Conservation (phyloP, 2,113 vertebrate genomes). For the Pseudorhombus dupliciocellatus region DNA sequence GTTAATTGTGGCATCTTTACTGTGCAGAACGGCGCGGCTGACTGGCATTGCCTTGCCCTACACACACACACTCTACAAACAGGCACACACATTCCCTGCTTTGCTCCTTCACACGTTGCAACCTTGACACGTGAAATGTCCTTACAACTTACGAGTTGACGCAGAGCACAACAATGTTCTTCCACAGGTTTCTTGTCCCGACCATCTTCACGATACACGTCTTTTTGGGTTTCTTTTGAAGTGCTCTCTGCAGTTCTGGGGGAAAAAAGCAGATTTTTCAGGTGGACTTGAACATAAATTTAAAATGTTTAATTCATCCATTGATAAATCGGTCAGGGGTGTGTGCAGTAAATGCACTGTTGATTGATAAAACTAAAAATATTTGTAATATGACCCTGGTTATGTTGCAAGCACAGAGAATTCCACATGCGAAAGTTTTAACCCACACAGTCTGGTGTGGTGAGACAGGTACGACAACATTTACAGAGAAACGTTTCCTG, state of each 20-base stretch:
- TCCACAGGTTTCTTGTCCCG: constrained; percentile 96
- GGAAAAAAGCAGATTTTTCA: not conserved
- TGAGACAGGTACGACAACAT: constrained; percentile 18
- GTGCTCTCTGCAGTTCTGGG: constrained; percentile 90
- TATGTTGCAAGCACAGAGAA: constrained; percentile 10
- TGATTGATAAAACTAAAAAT: too few species aligned
- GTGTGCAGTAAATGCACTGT: too few species aligned
- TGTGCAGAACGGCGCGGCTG: constrained; percentile 42
- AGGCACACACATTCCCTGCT: constrained; percentile 1
- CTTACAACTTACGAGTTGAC: constrained; percentile 93
- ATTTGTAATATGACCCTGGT: not conserved
- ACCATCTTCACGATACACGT: constrained; percentile 97
- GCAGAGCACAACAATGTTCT: constrained; percentile 95
- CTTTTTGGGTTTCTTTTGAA: constrained; percentile 88
- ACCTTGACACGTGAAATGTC: not conserved
- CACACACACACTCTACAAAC: not conserved
- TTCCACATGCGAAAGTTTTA: constrained; percentile 8
- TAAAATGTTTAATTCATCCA: not conserved
- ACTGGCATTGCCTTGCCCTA: constrained; percentile 27
- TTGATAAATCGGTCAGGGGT: too few species aligned
- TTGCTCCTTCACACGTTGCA: not conserved
- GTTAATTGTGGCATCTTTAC: constrained; percentile 35
- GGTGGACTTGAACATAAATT: not conserved
- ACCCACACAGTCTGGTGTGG: not conserved
- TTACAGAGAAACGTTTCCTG: not conserved